These are phyloP conservation scores for Rhizoglyphus robini DNA, from an alignment of 1,140 invertebrate species.

Conservation along the genomic window DNA sequence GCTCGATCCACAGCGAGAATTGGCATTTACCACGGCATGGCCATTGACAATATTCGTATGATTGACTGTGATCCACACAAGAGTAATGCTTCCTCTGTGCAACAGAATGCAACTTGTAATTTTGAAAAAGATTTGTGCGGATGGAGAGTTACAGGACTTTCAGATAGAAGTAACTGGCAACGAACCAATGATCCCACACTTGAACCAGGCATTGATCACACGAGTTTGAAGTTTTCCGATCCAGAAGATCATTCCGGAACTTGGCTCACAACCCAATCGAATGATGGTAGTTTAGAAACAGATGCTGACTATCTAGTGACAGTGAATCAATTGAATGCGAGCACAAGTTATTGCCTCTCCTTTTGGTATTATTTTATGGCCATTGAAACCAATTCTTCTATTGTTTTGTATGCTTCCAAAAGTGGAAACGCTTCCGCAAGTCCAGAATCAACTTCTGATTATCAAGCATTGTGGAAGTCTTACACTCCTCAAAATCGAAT, in stretches of 20 bases:
- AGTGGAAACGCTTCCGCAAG: background rate
- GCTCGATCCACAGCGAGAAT: background rate
- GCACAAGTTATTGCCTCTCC: background rate
- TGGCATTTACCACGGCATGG: background rate
- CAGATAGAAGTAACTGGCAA: background rate
- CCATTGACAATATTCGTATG: background rate
- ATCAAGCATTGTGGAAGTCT: background rate
- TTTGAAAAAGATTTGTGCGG: constrained; percentile 5
- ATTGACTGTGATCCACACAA: background rate
- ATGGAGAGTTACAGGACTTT: background rate
- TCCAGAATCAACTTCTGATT: background rate
- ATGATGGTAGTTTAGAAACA: background rate
- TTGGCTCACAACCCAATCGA: background rate
- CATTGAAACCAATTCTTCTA: background rate
- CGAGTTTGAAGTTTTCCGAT: background rate
- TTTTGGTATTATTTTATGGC: constrained; percentile 11
- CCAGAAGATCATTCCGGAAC: background rate
- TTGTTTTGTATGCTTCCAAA: background rate
- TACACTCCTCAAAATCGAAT: background rate
- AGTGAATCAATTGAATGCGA: background rate
- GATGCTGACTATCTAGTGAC: background rate
- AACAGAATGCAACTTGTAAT: background rate
- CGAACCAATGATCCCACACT: background rate
- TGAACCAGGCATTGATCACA: constrained; percentile 2
- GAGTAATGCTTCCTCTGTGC: too few relatives aligned